Base-by-base conservation (phyloP, 2,797 vertebrate genomes). In the Dermochelys coriacea region DNA sequence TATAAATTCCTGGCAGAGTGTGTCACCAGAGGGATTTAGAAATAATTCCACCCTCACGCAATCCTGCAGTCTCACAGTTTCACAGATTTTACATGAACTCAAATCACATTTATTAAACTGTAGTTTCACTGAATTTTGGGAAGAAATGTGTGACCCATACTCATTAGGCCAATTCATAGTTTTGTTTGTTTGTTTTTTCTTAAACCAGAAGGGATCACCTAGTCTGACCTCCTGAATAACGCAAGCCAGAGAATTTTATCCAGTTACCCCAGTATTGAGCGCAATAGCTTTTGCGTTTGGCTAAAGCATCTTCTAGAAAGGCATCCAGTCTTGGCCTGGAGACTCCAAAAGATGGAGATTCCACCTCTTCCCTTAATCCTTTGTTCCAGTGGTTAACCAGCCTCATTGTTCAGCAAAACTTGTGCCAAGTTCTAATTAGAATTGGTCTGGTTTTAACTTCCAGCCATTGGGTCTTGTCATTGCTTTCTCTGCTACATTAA, bases 361-460 rank as follows among this genome's bases (percentile, higher is more conserved):
- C 21, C 5, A 49, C 7, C 87, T 8, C 50, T 89, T 95, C 89
- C 71, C 90, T 57, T 88, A 94, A 93, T 82, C 10, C 5, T 57
- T 93, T 89, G 50, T 89, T 50, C 82, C 89, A 83, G 88, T 89
- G 29, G 80, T 93, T 96, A 95, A 91, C 93, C 84, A 95, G 89
- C 52, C 77, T 93, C 93, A 64, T 51, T 85, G 57, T 93, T 71
- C 12, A 23, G 41, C 87, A 92, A 77, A 94, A 94, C 94, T 91
- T 92, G 77, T 74, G 64, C 64, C 19, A 68, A 10, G 8, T 95
- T 78, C 77, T 89, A 80, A 95, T 94, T 92, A 90, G 85, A 86
- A 94, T 93, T 94, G 84, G 52, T 93, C 77, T 94, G 80, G 25
- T 45, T 80, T 92, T 94, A 92, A 88, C 47, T 94, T 55, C 68